Conservation (phyloP, 2,113 vertebrate species). For the Psammodynastes pulverulentus region DNA sequence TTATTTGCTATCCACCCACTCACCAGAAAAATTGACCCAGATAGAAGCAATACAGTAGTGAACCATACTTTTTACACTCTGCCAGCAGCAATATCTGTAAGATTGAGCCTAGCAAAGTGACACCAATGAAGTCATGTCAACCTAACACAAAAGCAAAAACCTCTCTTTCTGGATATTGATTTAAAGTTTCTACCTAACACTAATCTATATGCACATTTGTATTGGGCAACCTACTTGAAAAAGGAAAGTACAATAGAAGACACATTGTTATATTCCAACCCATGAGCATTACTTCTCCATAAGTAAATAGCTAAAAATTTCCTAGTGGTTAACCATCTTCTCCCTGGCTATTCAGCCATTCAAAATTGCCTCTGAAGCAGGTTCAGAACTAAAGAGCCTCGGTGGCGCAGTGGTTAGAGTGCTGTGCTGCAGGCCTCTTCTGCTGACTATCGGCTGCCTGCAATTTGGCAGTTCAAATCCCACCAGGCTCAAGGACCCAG, state of each 20-base stretch:
- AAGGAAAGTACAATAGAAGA: not conserved
- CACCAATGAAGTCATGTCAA: not conserved
- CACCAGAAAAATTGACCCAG: not conserved
- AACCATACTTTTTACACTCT: not conserved
- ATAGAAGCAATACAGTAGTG: not conserved
- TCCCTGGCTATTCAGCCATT: not conserved
- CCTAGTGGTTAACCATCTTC: not conserved
- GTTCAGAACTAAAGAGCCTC: not conserved
- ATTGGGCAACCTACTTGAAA: not conserved
- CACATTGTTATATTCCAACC: not conserved
- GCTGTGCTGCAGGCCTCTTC: too few species aligned
- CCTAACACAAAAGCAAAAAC: not conserved
- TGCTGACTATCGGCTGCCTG: too few species aligned
- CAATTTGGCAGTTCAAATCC: too few species aligned
- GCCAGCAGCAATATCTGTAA: not conserved
- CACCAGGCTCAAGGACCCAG: too few species aligned
- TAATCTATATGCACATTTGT: not conserved
- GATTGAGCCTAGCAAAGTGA: not conserved
- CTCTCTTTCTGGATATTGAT: not conserved
- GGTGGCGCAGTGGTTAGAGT: too few species aligned
- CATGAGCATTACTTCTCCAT: not conserved
- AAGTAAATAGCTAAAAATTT: not conserved
- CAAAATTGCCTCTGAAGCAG: not conserved
- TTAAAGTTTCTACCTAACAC: not conserved
- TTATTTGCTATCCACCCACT: not conserved